phyloP scores from a whole-genome alignment of 1,140 invertebrate species.

The Drosophila dunni region DNA sequence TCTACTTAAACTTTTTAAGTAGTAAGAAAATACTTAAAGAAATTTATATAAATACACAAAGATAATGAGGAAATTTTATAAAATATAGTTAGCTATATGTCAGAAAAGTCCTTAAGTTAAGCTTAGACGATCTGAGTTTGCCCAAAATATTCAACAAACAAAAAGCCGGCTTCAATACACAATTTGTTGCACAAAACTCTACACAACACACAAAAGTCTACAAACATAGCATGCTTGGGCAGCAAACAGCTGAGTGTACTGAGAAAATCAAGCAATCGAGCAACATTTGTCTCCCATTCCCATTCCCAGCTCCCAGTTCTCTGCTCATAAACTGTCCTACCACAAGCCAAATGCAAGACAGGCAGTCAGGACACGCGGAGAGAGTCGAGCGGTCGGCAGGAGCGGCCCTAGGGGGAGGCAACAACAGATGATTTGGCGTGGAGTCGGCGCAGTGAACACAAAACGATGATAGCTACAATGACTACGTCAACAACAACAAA shows the following conservation, averaged over 20 bases:
- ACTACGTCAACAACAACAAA: slow-evolving; percentile 59
- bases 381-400: not conserved
- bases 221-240: slow-evolving; percentile 51
- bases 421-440: slow-evolving; percentile 72
- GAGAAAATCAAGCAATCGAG: slow-evolving; percentile 7
- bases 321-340: slow-evolving; percentile 65
- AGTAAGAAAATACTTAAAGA: not conserved
- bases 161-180: slow-evolving; percentile 64
- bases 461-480: slow-evolving; percentile 37
- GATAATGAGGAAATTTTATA: not conserved
- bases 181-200: slow-evolving; percentile 72
- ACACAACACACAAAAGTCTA: slow-evolving; percentile 48
- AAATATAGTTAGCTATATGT: not conserved
- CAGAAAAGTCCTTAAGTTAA: no score
- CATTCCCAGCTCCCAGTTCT: slow-evolving; percentile 14
- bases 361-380: not conserved
- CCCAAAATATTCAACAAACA: not conserved
- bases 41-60: not conserved
- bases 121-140: not conserved
- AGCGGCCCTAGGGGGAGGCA: slow-evolving; percentile 39
- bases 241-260: slow-evolving; percentile 63
- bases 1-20: not conserved
- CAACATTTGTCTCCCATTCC: slow-evolving; percentile 5
- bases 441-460: slow-evolving; percentile 48
- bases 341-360: slow-evolving; percentile 73